Evolutionary conservation across 2,888 invertebrate species (phyloP), one percentile per base, ranked within the genome.

Genomic region (Heteromyza rotundicornis): DNA sequence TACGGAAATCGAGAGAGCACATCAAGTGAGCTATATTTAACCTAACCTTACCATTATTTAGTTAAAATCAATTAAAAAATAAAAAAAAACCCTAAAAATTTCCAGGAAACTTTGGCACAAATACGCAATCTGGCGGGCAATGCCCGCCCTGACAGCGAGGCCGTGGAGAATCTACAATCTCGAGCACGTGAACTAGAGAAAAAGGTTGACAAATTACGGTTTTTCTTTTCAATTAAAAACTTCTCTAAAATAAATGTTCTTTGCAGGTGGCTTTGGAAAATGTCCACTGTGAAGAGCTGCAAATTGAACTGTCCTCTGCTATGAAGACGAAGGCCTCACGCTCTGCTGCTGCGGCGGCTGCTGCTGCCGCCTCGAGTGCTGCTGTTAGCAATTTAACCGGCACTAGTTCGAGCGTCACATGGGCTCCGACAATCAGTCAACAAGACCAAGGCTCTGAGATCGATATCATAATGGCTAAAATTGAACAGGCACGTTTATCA

Each of bases 391-490:
- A 82, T 75, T n/a, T n/a, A n/a, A 68, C 82, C 55, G 73, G 78
- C 63, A 74, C 76, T 49, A 78, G 75, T 58, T 76, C 77, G 71
- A 82, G 80, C 68, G 82, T 82, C 73, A 84, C 80, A 71, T 84
- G 79, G 83, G 84, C 78, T 70, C 84, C 76, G 73, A 84, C 71
- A 78, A 81, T 81, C 78, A 68, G 76, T 59, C 76, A 77, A 66
- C 85, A 86, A 75, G 86, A 86, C 80, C 79, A 82, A 71, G 89
- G 88, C 67, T 88, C 90, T 47, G 95, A 95, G 85, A 95, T 95
- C 81, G 95, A 95, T 84, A 88, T 94, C 79, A 94, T 96, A 82
- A 95, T 96, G 92, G 95, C 95, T 72, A 95, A 95, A 86, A 94
- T 96, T 77, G 95, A 95, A 84, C 95, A 95, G 82, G 83, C 80